Percentiles rank a stretch among this genome's conserved stretches.
Conservation (phyloP, 2,797 vertebrate genomes). For the Fringilla coelebs region DNA sequence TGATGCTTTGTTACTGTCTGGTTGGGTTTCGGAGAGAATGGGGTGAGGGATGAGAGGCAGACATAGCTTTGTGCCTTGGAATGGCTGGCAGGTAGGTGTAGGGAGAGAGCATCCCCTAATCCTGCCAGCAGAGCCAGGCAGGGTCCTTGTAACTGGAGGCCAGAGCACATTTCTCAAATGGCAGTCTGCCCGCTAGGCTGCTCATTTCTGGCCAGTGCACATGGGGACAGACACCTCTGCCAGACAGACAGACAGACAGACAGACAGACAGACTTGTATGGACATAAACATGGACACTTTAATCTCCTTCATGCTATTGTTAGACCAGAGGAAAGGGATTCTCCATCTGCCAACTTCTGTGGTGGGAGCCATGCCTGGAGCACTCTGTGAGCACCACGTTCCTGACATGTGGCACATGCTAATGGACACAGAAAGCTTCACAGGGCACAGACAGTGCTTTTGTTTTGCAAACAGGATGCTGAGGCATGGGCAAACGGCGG, state of each 20-base stretch:
- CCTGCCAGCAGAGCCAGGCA: not conserved
- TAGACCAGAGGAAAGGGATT: not conserved
- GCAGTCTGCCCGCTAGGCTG: rapidly evolving
- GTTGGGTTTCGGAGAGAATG: rapidly evolving
- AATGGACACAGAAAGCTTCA: not conserved
- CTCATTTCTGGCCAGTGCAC: not conserved
- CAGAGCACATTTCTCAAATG: not conserved
- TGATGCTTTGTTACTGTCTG: not conserved
- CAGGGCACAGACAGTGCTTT: not conserved
- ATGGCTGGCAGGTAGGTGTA: not conserved
- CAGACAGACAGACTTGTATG: rapidly evolving
- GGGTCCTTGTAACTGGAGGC: not conserved
- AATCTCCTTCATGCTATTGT: not conserved
- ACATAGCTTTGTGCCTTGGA: not conserved
- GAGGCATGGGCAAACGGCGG: not conserved
- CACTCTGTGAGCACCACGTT: rapidly evolving
- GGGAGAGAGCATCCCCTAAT: not conserved
- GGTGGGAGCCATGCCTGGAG: not conserved
- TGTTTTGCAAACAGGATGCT: not conserved
- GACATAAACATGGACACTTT: not conserved
- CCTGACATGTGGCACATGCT: not conserved
- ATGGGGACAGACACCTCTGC: not conserved
- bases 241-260: rapidly evolving
- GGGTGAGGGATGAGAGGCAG: not conserved
- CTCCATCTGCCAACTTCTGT: not conserved